phyloP scores from a whole-genome alignment of 2,888 invertebrate genomes.

The Thymelicus sylvestris region DNA sequence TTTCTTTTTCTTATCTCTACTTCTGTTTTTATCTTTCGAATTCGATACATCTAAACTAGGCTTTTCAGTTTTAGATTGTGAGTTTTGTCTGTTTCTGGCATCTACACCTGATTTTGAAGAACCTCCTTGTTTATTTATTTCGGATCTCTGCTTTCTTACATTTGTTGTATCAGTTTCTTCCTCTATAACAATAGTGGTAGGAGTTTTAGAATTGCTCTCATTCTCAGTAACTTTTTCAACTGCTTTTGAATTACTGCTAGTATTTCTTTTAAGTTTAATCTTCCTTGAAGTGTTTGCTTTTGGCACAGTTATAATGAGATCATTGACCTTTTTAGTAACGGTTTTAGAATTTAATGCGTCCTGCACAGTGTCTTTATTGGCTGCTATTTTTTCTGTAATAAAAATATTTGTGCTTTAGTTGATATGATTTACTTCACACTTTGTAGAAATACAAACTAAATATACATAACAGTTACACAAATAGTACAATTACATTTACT shows the following conservation, averaged over 20 bases:
- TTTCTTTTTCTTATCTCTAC: constrained; percentile 61
- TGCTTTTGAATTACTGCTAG: constrained; percentile 40
- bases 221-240: constrained; percentile 29
- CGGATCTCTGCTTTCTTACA: background rate
- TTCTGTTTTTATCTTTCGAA: constrained; percentile 49
- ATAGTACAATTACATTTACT: too few species aligned
- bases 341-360: constrained; percentile 42
- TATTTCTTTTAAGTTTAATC: constrained; percentile 73
- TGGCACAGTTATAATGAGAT: constrained; percentile 70
- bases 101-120: constrained; percentile 7
- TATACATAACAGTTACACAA: too few species aligned
- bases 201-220: background rate
- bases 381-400: constrained; percentile 49
- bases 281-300: constrained; percentile 62
- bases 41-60: background rate
- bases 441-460: too few species aligned
- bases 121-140: background rate
- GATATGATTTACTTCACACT: too few species aligned
- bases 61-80: background rate
- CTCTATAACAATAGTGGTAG: background rate
- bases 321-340: constrained; percentile 62
- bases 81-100: constrained; percentile 19
- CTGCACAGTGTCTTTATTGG: constrained; percentile 35
- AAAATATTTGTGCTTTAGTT: background rate
- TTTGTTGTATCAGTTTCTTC: constrained; percentile 34